Evolutionary conservation across 2,113 vertebrate genomes (phyloP).

Genomic region (Glaucidium brasilianum): DNA sequence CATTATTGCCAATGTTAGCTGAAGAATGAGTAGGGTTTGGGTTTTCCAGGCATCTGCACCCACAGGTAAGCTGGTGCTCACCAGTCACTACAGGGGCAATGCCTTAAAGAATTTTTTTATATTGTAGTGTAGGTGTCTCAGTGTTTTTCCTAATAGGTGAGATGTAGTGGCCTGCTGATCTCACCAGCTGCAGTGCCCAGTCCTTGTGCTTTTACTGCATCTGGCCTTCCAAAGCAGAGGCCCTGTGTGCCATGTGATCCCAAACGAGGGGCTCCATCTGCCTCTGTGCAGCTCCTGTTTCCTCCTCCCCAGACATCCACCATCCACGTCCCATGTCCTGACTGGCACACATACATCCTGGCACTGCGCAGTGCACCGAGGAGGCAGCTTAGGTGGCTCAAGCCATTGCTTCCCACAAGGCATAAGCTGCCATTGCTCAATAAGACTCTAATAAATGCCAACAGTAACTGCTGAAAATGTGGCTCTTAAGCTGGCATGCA

Average conservation of each 20-base stretch:
- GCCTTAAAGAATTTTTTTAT: background rate
- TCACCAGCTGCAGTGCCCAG: background rate
- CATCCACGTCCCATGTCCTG: background rate
- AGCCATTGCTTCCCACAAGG: background rate
- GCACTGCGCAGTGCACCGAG: background rate
- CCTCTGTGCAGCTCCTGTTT: background rate
- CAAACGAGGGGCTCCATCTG: background rate
- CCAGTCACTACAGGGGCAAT: background rate
- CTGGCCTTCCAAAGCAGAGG: background rate
- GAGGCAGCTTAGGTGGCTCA: background rate
- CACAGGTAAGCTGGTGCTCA: background rate
- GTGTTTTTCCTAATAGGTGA: background rate
- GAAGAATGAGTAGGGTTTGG: background rate
- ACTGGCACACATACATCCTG: background rate
- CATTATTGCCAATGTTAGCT: background rate
- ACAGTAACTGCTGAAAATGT: background rate
- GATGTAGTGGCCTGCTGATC: background rate
- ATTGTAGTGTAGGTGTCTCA: too few species aligned
- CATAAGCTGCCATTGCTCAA: background rate
- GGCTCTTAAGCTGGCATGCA: background rate
- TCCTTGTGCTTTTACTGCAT: background rate
- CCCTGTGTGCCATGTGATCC: rapidly evolving
- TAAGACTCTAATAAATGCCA: background rate
- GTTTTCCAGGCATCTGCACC: background rate
- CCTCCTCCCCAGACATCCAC: background rate